These are phyloP conservation scores for Xestia rhomboidea DNA, from an alignment of 2,888 invertebrate genomes.

Conservation along the genomic window DNA sequence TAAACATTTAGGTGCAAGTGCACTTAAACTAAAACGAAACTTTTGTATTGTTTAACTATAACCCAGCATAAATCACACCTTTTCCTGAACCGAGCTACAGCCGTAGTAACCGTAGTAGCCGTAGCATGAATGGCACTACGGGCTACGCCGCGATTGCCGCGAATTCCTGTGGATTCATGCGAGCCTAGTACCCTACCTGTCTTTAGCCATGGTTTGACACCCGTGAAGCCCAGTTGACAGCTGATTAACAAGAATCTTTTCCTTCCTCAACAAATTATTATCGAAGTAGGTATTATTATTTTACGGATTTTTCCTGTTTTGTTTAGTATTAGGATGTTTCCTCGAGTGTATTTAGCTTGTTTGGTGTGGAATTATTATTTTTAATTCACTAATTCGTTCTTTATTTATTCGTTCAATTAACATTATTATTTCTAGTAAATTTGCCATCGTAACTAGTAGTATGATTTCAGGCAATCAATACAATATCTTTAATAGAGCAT, in stretches of 20 bases:
- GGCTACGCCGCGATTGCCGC: slow-evolving; percentile 6
- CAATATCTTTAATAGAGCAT: neutral
- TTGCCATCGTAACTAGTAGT: neutral
- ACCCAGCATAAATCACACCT: neutral
- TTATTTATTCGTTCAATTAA: neutral
- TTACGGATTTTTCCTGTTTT: neutral
- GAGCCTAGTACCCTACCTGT: slow-evolving; percentile 85
- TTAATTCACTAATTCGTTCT: slow-evolving; percentile 13
- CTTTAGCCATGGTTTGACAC: slow-evolving; percentile 87
- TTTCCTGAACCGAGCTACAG: slow-evolving; percentile 39
- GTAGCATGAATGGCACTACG: slow-evolving; percentile 54
- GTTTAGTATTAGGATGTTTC: neutral
- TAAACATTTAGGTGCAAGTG: neutral
- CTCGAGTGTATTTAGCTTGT: neutral
- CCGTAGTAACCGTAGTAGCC: slow-evolving; percentile 36
- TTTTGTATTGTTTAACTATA: neutral
- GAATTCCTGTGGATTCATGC: slow-evolving; percentile 71
- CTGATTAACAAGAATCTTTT: slow-evolving; percentile 67
- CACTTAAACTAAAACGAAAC: neutral
- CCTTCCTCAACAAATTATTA: slow-evolving; percentile 31
- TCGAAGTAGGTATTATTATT: neutral
- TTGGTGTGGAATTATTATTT: neutral
- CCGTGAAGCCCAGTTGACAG: slow-evolving; percentile 87
- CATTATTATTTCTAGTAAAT: neutral
- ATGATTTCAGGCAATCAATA: neutral